Base-by-base conservation (phyloP, 2,113 vertebrate species). In the Gadus macrocephalus region DNA sequence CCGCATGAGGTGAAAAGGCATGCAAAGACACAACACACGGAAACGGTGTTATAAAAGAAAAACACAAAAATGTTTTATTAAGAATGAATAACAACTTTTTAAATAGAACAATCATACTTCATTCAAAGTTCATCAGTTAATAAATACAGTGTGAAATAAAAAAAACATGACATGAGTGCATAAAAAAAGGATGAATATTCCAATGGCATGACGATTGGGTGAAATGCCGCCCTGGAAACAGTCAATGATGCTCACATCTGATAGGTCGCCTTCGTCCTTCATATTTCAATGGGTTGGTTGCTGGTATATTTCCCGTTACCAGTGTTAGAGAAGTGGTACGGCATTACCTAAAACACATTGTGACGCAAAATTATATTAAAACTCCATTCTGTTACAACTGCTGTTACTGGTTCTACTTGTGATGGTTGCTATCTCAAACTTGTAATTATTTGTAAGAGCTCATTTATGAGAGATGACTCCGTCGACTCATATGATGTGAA, bases 21-120 rank as follows among this genome's bases (percentile, higher is more conserved):
- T 74, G 73, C 61, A 20, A 28, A 62, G 73, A 81, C 28, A 15
- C 22, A 61, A 72, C 70, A 76, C 59, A 64, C 25, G 55, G 72
- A 69, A 73, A 5, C 38, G 66, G 15, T n/a, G 76, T 65, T 28
- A 76, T 71, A 77, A 79, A 15, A 79, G 78, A 79, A 73, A 60
- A 9, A 83, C 59, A 69, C 12, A 80, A 65, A 85, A 78, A 58
- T 63, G 1, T 81, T 90, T 89, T 84, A 88, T 83, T 86, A 67
- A 82, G 74, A 88, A 70, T 22, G 28, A 67, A 11, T 42, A 11
- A 42, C 5, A 42, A 42, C 5, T 42, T 42, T 6, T 42, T 6
- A 42, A 42, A 42, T 11, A 11, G 1, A 42, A 42, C 38, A 42
- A 8, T 11, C 11, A 42, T 42, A 42, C 38, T 42, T 42, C 38